Evolutionary conservation across 2,797 vertebrate species (phyloP), one percentile per base, ranked within the genome.

Genomic region (Catostomus latipinnis): DNA sequence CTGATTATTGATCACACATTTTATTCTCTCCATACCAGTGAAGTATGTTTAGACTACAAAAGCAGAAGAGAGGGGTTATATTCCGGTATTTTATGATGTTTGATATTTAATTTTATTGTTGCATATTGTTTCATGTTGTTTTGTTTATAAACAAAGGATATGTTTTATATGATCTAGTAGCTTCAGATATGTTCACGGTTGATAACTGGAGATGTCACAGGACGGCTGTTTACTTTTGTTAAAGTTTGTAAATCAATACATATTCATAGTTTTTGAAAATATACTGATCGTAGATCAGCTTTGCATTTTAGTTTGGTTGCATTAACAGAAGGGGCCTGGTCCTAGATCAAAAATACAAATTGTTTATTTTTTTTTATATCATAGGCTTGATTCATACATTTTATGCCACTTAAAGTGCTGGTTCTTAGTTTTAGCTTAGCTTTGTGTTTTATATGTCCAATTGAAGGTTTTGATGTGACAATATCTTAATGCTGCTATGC

Each of bases 381-480:
- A 34, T 12, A 11, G 53, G 18, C 56, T 6, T 53, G 10, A 49
- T 52, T 45, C 16, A 9, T 43, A 53, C 13, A 58, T 56, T 61
- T 48, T 67, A 81, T 22, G 73, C 48, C 0, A 0, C 14, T 57
- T 56, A 6, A 46, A 76, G 48, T 50, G 8, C 8, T 8, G n/a
- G 18, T 67, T 12, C 60, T 65, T 34, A n/a, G 57, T 80, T 74
- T 80, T 73, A 65, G n/a, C 54, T 45, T 11, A 3, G 10, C 3
- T 70, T 46, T 70, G 1, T 13, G 18, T 78, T 77, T 80, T 68
- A 76, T 76, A 78, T 76, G 73, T 62, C 54, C 16, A 34, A 12
- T 73, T 73, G 22, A 67, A 52, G 16, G 18, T 71, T 43, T 22
- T 66, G 13, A 57, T 62, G 5, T 14, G 12, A 34, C 6, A 14